phyloP scores from a whole-genome alignment of 2,888 invertebrate genomes.

The Serrognathus titanus region DNA sequence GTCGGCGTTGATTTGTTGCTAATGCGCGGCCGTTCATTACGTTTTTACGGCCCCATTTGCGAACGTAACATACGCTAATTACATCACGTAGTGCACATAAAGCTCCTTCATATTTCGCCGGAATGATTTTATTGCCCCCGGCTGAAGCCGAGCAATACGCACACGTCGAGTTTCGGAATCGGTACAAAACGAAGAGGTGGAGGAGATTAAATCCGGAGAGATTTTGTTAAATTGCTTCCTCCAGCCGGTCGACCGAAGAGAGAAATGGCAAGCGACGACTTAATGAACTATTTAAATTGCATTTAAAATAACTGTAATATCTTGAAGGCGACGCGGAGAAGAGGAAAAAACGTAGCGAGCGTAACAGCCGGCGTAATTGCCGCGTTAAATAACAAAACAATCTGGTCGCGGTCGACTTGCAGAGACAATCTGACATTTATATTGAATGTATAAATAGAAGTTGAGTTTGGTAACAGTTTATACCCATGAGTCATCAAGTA shows the following conservation, averaged over 20 bases:
- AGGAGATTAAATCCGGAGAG: no score
- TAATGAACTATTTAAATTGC: background rate
- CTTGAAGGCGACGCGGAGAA: background rate
- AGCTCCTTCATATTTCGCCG: no score
- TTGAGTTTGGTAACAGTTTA: slow-evolving; percentile 34
- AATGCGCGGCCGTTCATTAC: background rate
- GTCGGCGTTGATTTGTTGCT: background rate
- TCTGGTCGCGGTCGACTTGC: background rate
- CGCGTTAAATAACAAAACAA: background rate
- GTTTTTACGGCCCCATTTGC: background rate
- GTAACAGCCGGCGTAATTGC: background rate
- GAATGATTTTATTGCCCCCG: no score
- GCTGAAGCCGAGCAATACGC: no score
- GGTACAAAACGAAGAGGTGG: no score
- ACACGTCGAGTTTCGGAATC: no score
- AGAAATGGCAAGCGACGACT: no score
- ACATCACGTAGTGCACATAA: no score
- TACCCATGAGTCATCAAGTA: slow-evolving; percentile 35
- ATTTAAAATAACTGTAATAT: slow-evolving; percentile 1
- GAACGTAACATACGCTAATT: no score
- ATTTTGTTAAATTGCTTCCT: no score
- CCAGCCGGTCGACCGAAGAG: no score
- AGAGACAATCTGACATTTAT: slow-evolving; percentile 55
- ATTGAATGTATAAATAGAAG: slow-evolving; percentile 38
- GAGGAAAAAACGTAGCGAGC: background rate